Evolutionary conservation across 2,113 vertebrate species (phyloP).

Genomic region (Amblyornis subalaris): DNA sequence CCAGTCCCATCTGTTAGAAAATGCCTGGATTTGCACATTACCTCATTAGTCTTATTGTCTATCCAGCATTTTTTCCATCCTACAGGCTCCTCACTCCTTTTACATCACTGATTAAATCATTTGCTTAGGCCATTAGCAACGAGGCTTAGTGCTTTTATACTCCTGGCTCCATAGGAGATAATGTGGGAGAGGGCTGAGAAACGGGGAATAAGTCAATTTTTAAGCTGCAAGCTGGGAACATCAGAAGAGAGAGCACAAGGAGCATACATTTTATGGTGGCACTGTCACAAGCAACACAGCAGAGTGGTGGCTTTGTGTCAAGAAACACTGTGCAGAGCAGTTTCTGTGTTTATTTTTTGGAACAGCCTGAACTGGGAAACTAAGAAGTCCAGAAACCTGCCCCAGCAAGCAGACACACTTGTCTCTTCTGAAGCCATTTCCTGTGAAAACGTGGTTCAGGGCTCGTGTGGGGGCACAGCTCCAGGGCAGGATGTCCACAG

Average conservation of each 20-base stretch:
- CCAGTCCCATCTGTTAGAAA: background rate
- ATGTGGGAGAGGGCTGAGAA: background rate
- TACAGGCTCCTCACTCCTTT: background rate
- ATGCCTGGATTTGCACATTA: background rate
- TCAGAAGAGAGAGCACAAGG: background rate
- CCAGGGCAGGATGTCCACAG: background rate
- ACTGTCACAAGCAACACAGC: background rate
- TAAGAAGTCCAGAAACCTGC: background rate
- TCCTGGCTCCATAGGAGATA: background rate
- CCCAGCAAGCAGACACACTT: accelerated
- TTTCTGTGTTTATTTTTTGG: background rate
- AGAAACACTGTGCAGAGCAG: slow-evolving; percentile 9
- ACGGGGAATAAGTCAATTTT: background rate
- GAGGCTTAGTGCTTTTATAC: background rate
- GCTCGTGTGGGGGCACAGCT: background rate
- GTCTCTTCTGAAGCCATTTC: background rate
- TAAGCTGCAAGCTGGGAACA: background rate
- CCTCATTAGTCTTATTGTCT: slow-evolving; percentile 33
- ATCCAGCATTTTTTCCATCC: slow-evolving; percentile 24
- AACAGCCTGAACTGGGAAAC: background rate
- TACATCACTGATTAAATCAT: slow-evolving; percentile 17
- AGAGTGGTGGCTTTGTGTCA: background rate
- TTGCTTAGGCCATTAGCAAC: background rate
- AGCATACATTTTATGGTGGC: background rate
- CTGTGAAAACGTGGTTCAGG: background rate